Conservation (phyloP, 2,888 invertebrate genomes). For the Apomyelois bistriatella region DNA sequence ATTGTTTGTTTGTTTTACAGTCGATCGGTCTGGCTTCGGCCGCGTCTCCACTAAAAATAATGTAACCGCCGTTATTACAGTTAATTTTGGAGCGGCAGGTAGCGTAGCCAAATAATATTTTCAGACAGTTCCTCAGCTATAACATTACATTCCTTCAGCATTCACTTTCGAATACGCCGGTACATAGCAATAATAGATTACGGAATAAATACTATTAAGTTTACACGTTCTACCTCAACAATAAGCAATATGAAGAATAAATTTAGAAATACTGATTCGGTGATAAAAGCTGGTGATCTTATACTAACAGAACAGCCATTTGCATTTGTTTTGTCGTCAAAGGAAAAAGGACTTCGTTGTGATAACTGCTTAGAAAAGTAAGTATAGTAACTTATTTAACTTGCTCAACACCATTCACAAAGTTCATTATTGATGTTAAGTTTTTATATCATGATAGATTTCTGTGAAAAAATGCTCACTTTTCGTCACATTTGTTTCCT, state of each 20-base stretch:
- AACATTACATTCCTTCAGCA: constrained; percentile 49
- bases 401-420: too few relatives aligned
- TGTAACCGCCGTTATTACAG: constrained; percentile 60
- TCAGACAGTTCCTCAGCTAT: constrained; percentile 42
- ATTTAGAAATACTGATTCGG: constrained; percentile 51
- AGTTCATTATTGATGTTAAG: too few relatives aligned
- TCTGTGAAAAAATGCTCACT: too few relatives aligned
- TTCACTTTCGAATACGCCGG: constrained; percentile 35
- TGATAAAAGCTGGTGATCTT: constrained; percentile 82
- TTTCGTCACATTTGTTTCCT: too few relatives aligned
- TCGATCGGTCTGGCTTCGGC: constrained; percentile 39
- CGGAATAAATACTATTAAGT: constrained; percentile 5
- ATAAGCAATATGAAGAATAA: constrained; percentile 63
- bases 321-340: constrained; percentile 85
- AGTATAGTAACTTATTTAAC: constrained; percentile 30
- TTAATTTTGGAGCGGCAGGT: constrained; percentile 64
- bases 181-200: constrained; percentile 19
- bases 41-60: constrained; percentile 67
- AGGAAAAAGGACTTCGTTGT: constrained; percentile 84
- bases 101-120: constrained; percentile 61
- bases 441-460: too few relatives aligned
- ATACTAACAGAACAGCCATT: constrained; percentile 88
- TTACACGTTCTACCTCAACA: constrained; percentile 24
- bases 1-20: constrained; percentile 58
- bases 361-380: constrained; percentile 88